Evolutionary conservation across 2,113 vertebrate species (phyloP).

Genomic region (Alectura lathami): DNA sequence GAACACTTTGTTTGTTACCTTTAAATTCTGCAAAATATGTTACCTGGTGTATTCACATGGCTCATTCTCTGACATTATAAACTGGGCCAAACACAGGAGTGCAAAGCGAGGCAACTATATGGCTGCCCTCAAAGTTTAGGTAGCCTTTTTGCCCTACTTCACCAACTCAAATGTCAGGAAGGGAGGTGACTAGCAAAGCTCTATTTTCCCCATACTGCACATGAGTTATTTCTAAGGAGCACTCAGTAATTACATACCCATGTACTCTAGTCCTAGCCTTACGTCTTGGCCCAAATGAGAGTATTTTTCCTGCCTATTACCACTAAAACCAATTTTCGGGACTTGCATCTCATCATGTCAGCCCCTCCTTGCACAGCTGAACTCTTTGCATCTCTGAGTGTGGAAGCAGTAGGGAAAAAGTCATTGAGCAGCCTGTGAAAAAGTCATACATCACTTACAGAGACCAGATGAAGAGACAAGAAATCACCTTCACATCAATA

Average conservation of each 20-base stretch:
- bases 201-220: background rate
- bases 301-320: background rate
- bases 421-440: background rate
- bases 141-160: background rate
- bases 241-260: background rate
- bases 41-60: background rate
- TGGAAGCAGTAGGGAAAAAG: background rate
- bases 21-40: background rate
- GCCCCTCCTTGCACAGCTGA: background rate
- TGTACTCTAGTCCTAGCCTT: background rate
- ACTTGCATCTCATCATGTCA: background rate
- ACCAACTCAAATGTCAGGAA: background rate
- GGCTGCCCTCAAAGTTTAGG: background rate
- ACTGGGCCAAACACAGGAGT: background rate
- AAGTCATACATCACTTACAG: background rate
- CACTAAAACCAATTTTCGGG: background rate
- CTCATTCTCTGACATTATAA: background rate
- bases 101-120: background rate
- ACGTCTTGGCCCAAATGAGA: background rate
- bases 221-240: background rate
- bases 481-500: background rate
- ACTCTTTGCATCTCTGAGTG: background rate
- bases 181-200: background rate
- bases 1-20: background rate
- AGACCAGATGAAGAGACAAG: background rate